These are phyloP conservation scores for Okamejei kenojei DNA, from an alignment of 2,797 vertebrate genomes.

Conservation along the genomic window DNA sequence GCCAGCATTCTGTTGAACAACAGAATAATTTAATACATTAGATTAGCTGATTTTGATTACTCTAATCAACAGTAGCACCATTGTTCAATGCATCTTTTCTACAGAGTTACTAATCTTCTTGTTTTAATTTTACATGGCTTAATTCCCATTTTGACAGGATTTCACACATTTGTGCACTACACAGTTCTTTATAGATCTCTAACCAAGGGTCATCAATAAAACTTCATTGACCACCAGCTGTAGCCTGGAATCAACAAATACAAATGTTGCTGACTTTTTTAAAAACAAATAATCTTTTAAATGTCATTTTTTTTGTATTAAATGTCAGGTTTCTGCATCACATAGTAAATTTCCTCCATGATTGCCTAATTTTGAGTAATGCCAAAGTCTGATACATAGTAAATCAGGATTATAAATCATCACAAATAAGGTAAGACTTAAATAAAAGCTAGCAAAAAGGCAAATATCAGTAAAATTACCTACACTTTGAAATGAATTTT, in stretches of 20 bases:
- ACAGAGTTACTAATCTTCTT: background rate
- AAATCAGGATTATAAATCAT: background rate
- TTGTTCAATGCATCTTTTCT: constrained; percentile 16
- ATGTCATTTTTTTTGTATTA: background rate
- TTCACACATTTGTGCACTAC: background rate
- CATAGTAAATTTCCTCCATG: background rate
- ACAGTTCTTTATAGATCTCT: background rate
- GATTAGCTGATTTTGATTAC: background rate
- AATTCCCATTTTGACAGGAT: background rate
- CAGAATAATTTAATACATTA: background rate
- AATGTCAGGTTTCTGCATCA: background rate
- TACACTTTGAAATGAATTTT: background rate
- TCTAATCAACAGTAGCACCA: background rate
- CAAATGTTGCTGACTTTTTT: background rate
- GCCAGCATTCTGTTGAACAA: background rate
- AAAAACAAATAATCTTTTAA: background rate
- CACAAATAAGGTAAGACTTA: background rate
- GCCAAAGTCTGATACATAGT: background rate
- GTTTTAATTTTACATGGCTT: background rate
- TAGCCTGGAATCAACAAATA: background rate
- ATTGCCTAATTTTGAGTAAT: background rate
- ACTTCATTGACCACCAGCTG: background rate
- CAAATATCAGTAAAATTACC: background rate
- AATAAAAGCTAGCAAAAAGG: background rate
- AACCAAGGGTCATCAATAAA: background rate